These are phyloP conservation scores for Zaprionus inermis DNA, from an alignment of 1,140 invertebrate species.

Conservation along the genomic window DNA sequence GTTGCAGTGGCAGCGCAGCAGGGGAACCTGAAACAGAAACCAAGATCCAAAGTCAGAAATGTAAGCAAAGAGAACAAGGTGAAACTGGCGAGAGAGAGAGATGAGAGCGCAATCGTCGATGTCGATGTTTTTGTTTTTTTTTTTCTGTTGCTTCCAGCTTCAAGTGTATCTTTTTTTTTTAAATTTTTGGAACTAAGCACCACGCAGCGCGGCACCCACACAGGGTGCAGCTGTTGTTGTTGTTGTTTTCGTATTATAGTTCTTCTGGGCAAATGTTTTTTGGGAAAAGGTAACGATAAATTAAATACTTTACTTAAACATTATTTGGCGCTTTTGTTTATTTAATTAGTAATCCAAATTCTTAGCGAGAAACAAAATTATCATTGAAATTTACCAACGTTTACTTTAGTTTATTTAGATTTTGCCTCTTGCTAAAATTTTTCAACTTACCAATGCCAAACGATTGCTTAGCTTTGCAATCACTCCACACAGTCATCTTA, in stretches of 20 bases:
- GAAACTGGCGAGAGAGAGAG: slow-evolving; percentile 8
- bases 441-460: slow-evolving; percentile 80
- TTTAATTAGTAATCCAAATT: slow-evolving; percentile 28
- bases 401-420: slow-evolving; percentile 23
- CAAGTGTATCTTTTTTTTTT: slow-evolving; percentile 18
- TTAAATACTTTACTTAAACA: slow-evolving; percentile 66
- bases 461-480: slow-evolving; percentile 78
- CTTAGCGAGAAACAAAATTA: slow-evolving; percentile 11
- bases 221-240: slow-evolving; percentile 17
- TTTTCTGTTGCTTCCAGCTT: slow-evolving; percentile 9
- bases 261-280: slow-evolving; percentile 30
- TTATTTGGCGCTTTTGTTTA: slow-evolving; percentile 40
- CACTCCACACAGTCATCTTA: slow-evolving; percentile 76
- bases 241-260: slow-evolving; percentile 11
- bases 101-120: slow-evolving; percentile 8
- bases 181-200: slow-evolving; percentile 29
- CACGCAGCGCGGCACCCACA: slow-evolving; percentile 45
- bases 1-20: slow-evolving; percentile 59
- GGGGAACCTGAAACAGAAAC: slow-evolving; percentile 42
- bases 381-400: slow-evolving; percentile 36
- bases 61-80: slow-evolving; percentile 34
- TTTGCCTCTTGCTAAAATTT: slow-evolving; percentile 26
- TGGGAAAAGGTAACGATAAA: slow-evolving; percentile 45
- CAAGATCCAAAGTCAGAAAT: slow-evolving; percentile 32
- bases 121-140: slow-evolving; percentile 14